Evolutionary conservation across 1,140 invertebrate genomes (phyloP).

Genomic region (Bombus confusus): DNA sequence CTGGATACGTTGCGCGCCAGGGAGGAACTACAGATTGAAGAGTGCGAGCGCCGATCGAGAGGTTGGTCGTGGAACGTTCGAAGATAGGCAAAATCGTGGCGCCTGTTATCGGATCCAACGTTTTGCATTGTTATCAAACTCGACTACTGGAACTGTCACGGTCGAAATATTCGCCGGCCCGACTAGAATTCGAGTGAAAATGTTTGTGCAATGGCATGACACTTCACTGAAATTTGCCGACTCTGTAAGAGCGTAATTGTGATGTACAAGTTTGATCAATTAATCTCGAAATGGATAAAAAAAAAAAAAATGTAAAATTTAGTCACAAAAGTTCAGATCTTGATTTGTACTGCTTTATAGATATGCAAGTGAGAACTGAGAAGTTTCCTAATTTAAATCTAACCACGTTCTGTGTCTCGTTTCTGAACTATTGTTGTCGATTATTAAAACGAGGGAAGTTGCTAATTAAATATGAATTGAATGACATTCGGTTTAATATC

Average conservation of each 20-base stretch:
- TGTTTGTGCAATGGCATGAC: neutral
- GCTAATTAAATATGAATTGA: neutral
- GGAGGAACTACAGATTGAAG: slow-evolving; percentile 67
- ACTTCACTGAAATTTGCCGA: too few species aligned
- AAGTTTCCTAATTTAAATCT: too few species aligned
- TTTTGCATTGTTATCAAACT: slow-evolving; percentile 55
- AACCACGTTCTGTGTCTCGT: neutral
- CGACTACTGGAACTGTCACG: slow-evolving; percentile 48
- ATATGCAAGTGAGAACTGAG: too few species aligned
- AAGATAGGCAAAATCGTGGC: slow-evolving; percentile 64
- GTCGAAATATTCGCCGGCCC: slow-evolving; percentile 24
- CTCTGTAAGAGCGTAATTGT: neutral
- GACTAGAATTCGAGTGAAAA: slow-evolving; percentile 13
- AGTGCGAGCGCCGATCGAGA: slow-evolving; percentile 26
- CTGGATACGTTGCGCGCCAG: slow-evolving; percentile 39
- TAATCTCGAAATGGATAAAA: neutral
- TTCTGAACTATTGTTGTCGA: neutral
- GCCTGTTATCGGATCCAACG: slow-evolving; percentile 39
- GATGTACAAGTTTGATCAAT: too few species aligned
- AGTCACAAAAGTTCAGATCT: neutral
- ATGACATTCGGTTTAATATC: neutral
- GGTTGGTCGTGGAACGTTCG: slow-evolving; percentile 10
- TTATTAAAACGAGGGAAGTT: neutral
- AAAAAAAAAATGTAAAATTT: neutral
- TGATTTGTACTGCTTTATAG: neutral